A percentile compares a stretch with the other conserved stretches of the same genome.
phyloP scores from a whole-genome alignment of 2,888 invertebrate genomes.

The Malachius bipustulatus region DNA sequence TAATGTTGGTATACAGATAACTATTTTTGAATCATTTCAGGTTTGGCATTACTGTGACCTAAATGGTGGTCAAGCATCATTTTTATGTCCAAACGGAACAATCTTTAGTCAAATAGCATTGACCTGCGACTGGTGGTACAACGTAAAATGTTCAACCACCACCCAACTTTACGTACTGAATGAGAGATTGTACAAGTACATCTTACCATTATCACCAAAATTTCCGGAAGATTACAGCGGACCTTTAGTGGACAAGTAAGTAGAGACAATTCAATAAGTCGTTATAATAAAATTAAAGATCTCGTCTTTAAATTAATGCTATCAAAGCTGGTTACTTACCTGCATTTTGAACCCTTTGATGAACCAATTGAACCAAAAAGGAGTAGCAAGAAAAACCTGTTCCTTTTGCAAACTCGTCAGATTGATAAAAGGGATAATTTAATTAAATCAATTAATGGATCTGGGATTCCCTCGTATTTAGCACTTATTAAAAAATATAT shows the following conservation, averaged over 20 bases:
- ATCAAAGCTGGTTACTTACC: too few species aligned
- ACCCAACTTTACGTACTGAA: constrained; percentile 78
- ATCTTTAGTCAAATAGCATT: constrained; percentile 81
- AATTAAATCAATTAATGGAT: too few species aligned
- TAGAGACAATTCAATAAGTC: constrained; percentile 14
- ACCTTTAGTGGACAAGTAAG: constrained; percentile 72
- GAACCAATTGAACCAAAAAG: too few species aligned
- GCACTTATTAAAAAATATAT: too few species aligned
- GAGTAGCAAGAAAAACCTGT: too few species aligned
- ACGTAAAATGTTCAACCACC: constrained; percentile 74
- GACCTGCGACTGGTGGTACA: constrained; percentile 91
- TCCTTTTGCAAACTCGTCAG: too few species aligned
- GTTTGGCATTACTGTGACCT: constrained; percentile 89
- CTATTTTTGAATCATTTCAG: constrained; percentile 38
- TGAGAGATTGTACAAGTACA: constrained; percentile 79
- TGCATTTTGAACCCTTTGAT: too few species aligned
- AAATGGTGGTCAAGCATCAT: constrained; percentile 82
- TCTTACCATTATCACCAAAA: constrained; percentile 72
- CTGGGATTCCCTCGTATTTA: too few species aligned
- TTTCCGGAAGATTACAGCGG: constrained; percentile 86
- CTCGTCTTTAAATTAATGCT: too few species aligned
- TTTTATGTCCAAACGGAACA: constrained; percentile 81
- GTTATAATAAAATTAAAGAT: too few species aligned
- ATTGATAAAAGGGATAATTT: too few species aligned
- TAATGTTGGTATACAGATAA: constrained; percentile 4